Evolutionary conservation across 1,140 invertebrate genomes (phyloP).

Genomic region (Bemisia tabaci): DNA sequence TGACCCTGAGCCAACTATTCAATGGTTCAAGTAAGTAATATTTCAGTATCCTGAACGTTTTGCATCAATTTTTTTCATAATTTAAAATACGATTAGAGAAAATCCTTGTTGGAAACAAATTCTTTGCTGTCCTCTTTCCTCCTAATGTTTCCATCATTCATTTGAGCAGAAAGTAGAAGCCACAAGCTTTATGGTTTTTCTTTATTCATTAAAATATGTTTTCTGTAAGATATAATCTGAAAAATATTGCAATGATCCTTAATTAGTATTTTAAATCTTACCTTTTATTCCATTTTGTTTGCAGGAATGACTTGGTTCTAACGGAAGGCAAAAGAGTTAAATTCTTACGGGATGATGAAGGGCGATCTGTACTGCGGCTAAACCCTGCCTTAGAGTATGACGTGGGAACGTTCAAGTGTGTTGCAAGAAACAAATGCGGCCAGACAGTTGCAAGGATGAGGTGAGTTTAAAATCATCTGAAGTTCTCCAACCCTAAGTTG

Average conservation of each 20-base stretch:
- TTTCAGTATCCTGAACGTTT: not conserved
- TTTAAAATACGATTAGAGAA: too few species aligned
- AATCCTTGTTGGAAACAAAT: too few species aligned
- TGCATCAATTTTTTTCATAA: too few species aligned
- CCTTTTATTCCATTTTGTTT: not conserved
- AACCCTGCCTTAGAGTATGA: conserved; percentile 62
- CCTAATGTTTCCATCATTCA: too few species aligned
- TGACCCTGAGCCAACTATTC: conserved; percentile 75
- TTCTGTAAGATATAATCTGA: too few species aligned
- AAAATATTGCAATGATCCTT: too few species aligned
- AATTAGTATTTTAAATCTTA: not conserved
- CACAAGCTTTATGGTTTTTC: too few species aligned
- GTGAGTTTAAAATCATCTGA: conserved; percentile 17
- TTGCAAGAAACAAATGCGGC: conserved; percentile 73
- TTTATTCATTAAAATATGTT: too few species aligned
- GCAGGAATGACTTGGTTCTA: conserved; percentile 66
- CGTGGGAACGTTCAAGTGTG: conserved; percentile 87
- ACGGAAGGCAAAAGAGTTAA: conserved; percentile 63
- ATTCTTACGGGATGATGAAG: conserved; percentile 56
- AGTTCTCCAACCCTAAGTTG: too few species aligned
- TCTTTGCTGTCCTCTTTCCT: too few species aligned
- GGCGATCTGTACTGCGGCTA: conserved; percentile 61
- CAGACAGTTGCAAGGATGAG: conserved; percentile 54
- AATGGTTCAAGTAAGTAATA: conserved; percentile 71
- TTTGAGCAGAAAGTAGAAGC: too few species aligned